A percentile compares a stretch with the other conserved stretches of the same genome.
These are phyloP conservation scores for Magallana gigas DNA, from an alignment of 1,140 invertebrate species.

Conservation along the genomic window DNA sequence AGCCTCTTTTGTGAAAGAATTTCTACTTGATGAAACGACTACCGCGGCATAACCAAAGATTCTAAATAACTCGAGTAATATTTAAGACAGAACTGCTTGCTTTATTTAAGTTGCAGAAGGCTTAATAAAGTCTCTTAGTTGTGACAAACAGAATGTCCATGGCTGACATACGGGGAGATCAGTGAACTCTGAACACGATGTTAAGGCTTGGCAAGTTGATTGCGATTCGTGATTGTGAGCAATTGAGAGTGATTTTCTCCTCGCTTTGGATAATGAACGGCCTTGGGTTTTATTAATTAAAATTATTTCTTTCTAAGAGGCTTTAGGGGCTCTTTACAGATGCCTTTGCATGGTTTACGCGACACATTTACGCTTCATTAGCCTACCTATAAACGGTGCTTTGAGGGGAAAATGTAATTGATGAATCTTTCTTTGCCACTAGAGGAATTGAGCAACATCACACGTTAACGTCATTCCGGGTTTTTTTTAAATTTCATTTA, in stretches of 20 bases:
- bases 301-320: constrained; percentile 3
- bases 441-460: too few relatives aligned
- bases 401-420: constrained; percentile 17
- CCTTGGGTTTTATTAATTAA: constrained; percentile 34
- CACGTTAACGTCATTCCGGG: too few relatives aligned
- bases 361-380: constrained; percentile 21
- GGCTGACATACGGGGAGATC: background rate
- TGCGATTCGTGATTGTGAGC: constrained; percentile 18
- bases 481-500: too few relatives aligned
- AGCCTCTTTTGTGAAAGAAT: too few relatives aligned
- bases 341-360: background rate
- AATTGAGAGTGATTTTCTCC: constrained; percentile 33
- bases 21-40: too few relatives aligned
- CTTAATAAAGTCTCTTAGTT: constrained; percentile 12
- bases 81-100: too few relatives aligned
- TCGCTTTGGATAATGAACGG: background rate
- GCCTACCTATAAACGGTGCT: background rate
- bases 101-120: background rate
- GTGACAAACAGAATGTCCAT: background rate
- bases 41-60: too few relatives aligned
- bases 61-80: too few relatives aligned
- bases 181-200: background rate
- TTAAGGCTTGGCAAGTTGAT: constrained; percentile 1
- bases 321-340: background rate
- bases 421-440: background rate